Conservation (phyloP, 2,113 vertebrate species). For the Catharus minimus region DNA sequence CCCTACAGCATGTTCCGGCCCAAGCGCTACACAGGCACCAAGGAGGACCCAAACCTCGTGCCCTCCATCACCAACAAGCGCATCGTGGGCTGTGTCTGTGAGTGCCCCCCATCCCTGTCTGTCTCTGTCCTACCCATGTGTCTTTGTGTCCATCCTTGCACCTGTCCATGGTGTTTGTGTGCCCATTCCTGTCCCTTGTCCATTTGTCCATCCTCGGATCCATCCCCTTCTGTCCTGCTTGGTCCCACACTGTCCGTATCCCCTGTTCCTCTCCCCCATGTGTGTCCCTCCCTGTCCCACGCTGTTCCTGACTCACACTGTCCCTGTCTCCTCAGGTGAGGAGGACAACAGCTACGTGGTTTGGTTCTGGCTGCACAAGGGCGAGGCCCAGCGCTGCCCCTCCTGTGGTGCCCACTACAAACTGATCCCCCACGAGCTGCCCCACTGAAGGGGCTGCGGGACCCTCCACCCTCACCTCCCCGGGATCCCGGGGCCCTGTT, state of each 20-base stretch:
- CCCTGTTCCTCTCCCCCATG: not conserved
- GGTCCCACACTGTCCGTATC: not conserved
- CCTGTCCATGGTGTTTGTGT: no score
- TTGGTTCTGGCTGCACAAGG: conserved; percentile 91
- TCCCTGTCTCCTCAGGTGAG: conserved; percentile 76
- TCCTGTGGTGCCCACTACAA: conserved; percentile 87
- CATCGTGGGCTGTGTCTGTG: conserved; percentile 90
- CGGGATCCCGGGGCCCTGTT: no score
- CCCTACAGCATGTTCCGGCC: conserved; percentile 82
- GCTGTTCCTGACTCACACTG: not conserved
- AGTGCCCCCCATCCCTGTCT: conserved; percentile 23
- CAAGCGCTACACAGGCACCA: conserved; percentile 83
- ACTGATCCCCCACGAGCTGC: conserved; percentile 77
- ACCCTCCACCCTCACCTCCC: not conserved
- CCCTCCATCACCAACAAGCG: conserved; percentile 85
- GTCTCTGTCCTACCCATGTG: not conserved
- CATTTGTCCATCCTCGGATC: not conserved
- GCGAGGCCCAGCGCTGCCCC: conserved; percentile 85
- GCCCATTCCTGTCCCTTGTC: not conserved
- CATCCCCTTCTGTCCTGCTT: no score
- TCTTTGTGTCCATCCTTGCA: no score
- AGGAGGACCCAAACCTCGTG: conserved; percentile 85
- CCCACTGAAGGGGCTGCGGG: not conserved
- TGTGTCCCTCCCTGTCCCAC: not conserved
- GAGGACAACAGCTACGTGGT: conserved; percentile 86